Evolutionary conservation across 1,140 invertebrate species (phyloP), one percentile per base, ranked within the genome.

Genomic region (Drosophila elegans): DNA sequence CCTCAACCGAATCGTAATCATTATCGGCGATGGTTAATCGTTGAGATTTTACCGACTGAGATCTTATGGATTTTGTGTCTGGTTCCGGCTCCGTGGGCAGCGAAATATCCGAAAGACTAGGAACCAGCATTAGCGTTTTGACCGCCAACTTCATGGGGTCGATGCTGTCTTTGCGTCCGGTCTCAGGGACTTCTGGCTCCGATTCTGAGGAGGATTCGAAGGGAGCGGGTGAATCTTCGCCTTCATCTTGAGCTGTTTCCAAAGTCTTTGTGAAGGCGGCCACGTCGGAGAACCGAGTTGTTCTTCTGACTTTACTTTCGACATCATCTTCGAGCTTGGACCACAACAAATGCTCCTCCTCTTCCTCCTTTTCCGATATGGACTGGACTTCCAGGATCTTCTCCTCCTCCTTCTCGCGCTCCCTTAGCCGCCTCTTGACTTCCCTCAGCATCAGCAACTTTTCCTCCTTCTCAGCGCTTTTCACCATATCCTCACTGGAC

Each of bases 101-200:
- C 16, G 61, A 66, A 0, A 68, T 32, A 12, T 64, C 45, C 0
- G 64, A 68, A 1, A 68, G 4, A 29, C 29, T 41, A 27, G 64
- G 64, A 2, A 68, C 61, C 21, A 68, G n/a, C 60, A 66, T 66
- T 4, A 68, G 61, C 2, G 25, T 39, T 4, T 36, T 9, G 9
- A 68, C 60, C 10, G 29, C 38, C 36, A 5, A 0, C n/a, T 1
- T 3, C 45, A 68, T n/a, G 21, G 45, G 29, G 13, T 62, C 13
- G 2, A 42, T 21, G 36, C 49, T 12, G 5, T 1, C 5, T 7
- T 36, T 21, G 13, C 3, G 10, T 2, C n/a, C 5, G 10, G 13
- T 34, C 13, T 9, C 13, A 11, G 10, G 13, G 3, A 6, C n/a
- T 11, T 52, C 49, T 12, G 13, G 11, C 5, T 52, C 49, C 0